Evolutionary conservation across 2,888 invertebrate genomes (phyloP), one percentile per base, ranked within the genome.

Genomic region (Cephus runcator): DNA sequence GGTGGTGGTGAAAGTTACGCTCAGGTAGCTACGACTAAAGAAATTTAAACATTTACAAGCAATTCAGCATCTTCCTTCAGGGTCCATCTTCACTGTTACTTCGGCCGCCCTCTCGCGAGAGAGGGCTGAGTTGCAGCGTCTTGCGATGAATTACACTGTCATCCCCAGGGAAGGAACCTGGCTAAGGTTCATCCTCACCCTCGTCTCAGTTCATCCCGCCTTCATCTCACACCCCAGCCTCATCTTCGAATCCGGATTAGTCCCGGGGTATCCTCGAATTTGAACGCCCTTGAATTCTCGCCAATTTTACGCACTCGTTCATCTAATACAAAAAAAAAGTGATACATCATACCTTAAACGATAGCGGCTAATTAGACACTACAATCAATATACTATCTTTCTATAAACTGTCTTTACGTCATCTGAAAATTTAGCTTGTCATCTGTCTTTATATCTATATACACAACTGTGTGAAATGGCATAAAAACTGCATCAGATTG

Each of bases 191-290:
- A 76, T 79, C 76, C 79, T 80, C 75, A 76, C 76, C 76, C 76
- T 80, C 79, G 78, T 78, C 82, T 82, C 79, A 79, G 79, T 75
- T 79, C 80, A 81, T 78, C 79, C 79, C 81, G 81, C 81, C 80
- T 82, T 80, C 81, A 77, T 77, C 82, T 80, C 78, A 75, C 79
- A 34, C 34, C 81, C 69, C 12, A 80, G 81, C 2, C 23, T 23
- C 23, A 23, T 56, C 56, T 56, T 56, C 2, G 56, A 56, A 23
- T 56, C 23, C 23, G 23, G 40, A 40, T 40, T 40, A 40, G 40
- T 15, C 40, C 40, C 9, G 56, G 56, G 56, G 6, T 56, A 56
- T 56, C 23, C 56, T 56, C 9, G 9, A 23, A 23, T 56, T 56
- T 56, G 56, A 56, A 23, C 56, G 56, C 2, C 56, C 56, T 56